These are phyloP conservation scores for Archips xylosteana DNA, from an alignment of 2,888 invertebrate species.

Conservation along the genomic window DNA sequence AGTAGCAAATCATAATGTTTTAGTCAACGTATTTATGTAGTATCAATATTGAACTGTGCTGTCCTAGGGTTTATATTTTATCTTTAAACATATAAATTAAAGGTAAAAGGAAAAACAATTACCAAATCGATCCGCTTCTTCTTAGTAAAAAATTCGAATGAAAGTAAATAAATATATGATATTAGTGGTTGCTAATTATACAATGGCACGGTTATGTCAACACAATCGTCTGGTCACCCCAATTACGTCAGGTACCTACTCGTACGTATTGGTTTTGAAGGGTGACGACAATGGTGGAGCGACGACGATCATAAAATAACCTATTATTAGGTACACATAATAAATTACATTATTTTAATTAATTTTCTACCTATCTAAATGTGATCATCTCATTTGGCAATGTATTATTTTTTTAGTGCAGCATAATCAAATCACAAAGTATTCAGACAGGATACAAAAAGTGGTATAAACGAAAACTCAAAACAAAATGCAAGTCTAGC, in stretches of 20 bases:
- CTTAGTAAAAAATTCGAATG: slow-evolving; percentile 2
- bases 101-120: not conserved
- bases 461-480: not conserved
- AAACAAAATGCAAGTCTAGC: too few species aligned
- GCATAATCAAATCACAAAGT: too few species aligned
- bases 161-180: not conserved
- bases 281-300: not conserved
- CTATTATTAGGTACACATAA: not conserved
- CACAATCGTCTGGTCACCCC: slow-evolving; percentile 25
- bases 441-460: too few species aligned
- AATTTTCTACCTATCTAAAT: not conserved
- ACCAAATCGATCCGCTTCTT: not conserved
- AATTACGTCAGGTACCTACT: slow-evolving; percentile 27
- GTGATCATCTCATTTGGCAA: not conserved
- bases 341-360: not conserved
- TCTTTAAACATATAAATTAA: not conserved
- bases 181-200: slow-evolving; percentile 26
- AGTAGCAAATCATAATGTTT: too few species aligned
- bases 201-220: slow-evolving; percentile 29
- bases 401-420: too few species aligned
- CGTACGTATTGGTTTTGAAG: slow-evolving; percentile 13
- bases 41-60: too few species aligned
- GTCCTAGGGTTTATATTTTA: too few species aligned
- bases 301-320: not conserved
- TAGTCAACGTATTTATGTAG: too few species aligned